Conservation (phyloP, 1,140 invertebrate species). For the Piezodorus guildinii region DNA sequence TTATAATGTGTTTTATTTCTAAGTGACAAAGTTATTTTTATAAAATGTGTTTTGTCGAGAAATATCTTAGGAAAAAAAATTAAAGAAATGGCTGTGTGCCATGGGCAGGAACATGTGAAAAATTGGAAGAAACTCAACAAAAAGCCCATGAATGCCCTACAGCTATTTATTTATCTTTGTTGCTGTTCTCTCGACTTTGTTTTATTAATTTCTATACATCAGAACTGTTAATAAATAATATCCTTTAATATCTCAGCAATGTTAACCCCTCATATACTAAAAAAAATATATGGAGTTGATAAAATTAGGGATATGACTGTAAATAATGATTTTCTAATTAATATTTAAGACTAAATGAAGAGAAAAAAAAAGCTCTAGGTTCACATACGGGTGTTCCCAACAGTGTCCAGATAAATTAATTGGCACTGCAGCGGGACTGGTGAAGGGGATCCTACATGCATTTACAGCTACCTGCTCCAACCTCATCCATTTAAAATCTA, state of each 20-base stretch:
- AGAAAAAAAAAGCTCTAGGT: conserved; percentile 3
- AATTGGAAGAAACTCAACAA: not conserved
- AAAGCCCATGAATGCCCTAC: too few relatives aligned
- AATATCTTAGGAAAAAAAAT: conserved; percentile 6
- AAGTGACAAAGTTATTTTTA: conserved; percentile 3
- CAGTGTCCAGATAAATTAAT: not conserved
- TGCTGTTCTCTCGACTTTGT: too few relatives aligned
- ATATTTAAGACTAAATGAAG: too few relatives aligned
- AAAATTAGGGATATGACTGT: too few relatives aligned
- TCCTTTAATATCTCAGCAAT: too few relatives aligned
- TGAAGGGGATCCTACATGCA: conserved; percentile 8
- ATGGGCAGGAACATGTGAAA: not conserved
- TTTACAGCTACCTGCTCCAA: not conserved
- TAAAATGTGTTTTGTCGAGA: conserved; percentile 11
- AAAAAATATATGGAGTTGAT: too few relatives aligned
- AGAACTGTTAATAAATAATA: too few relatives aligned
- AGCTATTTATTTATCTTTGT: too few relatives aligned
- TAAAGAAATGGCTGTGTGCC: not conserved
- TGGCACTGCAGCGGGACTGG: not conserved
- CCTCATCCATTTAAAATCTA: too few relatives aligned
- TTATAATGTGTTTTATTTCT: not conserved
- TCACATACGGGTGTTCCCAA: conserved; percentile 11
- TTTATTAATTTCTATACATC: too few relatives aligned
- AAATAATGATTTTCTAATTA: too few relatives aligned
- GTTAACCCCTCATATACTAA: too few relatives aligned